These are phyloP conservation scores for Eristalis arbustorum DNA, from an alignment of 2,888 invertebrate species.

Conservation along the genomic window DNA sequence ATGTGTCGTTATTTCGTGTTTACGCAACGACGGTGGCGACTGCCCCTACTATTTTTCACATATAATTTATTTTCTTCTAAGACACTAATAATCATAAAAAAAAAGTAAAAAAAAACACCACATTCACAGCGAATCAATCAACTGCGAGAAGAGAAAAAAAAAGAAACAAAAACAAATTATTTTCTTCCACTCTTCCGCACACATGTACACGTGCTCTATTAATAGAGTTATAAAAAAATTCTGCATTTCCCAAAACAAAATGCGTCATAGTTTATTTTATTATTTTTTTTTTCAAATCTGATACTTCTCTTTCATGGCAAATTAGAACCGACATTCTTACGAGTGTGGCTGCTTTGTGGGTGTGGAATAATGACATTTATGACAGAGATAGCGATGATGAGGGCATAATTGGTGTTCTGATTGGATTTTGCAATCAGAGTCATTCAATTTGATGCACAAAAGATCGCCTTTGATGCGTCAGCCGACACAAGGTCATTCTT, in stretches of 20 bases:
- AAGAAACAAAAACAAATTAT: constrained; percentile 1
- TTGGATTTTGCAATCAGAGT: not conserved
- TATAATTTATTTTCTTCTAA: not conserved
- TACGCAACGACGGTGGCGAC: not conserved
- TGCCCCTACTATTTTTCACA: not conserved
- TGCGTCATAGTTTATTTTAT: constrained; percentile 42
- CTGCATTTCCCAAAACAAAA: constrained; percentile 58
- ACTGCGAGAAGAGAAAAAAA: not conserved
- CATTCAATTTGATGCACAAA: not conserved
- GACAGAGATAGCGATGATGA: not conserved
- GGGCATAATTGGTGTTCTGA: not conserved
- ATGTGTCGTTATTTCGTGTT: constrained; percentile 1
- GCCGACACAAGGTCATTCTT: no score
- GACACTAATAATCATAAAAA: constrained; percentile 1
- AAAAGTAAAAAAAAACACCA: constrained; percentile 1
- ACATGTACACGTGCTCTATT: constrained; percentile 22
- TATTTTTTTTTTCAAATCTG: not conserved
- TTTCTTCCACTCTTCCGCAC: constrained; percentile 1
- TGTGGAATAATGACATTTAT: not conserved
- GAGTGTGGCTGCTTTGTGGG: not conserved
- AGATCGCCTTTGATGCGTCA: not conserved
- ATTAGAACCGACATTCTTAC: not conserved
- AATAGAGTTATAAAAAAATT: constrained; percentile 32
- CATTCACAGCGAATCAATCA: constrained; percentile 32
- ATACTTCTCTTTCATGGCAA: not conserved